These are phyloP conservation scores for Ascidia mentula DNA, from an alignment of 23 tunicate genomes.

Conservation along the genomic window DNA sequence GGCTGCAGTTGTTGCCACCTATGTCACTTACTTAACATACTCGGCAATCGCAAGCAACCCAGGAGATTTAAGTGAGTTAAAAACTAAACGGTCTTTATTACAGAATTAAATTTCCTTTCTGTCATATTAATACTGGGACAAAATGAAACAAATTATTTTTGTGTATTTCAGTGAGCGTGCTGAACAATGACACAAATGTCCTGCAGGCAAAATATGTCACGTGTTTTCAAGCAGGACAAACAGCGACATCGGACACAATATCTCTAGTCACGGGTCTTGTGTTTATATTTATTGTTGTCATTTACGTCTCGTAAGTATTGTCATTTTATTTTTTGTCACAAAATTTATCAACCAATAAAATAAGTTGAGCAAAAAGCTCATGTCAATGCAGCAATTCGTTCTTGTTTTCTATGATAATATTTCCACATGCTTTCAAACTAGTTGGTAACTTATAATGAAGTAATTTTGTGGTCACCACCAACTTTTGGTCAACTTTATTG, in stretches of 20 bases:
- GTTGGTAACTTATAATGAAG: too few species aligned
- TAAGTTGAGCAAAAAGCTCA: too few species aligned
- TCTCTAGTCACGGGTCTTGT: slow-evolving; percentile 59
- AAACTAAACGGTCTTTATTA: neutral
- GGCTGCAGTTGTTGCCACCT: slow-evolving; percentile 76
- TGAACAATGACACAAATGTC: neutral
- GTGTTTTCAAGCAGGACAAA: slow-evolving; percentile 50
- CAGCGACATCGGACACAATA: slow-evolving; percentile 30
- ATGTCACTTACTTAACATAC: slow-evolving; percentile 85
- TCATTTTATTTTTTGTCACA: too few species aligned
- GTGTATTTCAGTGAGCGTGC: neutral
- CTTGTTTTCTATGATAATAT: too few species aligned
- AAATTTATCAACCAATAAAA: too few species aligned
- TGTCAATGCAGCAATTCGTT: too few species aligned
- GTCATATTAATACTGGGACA: neutral
- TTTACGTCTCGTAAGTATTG: slow-evolving; percentile 73
- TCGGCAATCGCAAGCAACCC: slow-evolving; percentile 92
- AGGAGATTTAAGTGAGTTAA: slow-evolving; percentile 13
- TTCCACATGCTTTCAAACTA: too few species aligned
- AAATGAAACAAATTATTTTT: neutral
- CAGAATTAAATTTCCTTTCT: too few species aligned
- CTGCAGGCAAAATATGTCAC: neutral
- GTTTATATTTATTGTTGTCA: slow-evolving; percentile 75
- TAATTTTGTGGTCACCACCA: too few species aligned
- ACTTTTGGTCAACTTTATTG: too few species aligned